Percentiles rank a stretch among this genome's conserved stretches.
Conservation (phyloP, 2,888 invertebrate species). For the Norana najaformis region DNA sequence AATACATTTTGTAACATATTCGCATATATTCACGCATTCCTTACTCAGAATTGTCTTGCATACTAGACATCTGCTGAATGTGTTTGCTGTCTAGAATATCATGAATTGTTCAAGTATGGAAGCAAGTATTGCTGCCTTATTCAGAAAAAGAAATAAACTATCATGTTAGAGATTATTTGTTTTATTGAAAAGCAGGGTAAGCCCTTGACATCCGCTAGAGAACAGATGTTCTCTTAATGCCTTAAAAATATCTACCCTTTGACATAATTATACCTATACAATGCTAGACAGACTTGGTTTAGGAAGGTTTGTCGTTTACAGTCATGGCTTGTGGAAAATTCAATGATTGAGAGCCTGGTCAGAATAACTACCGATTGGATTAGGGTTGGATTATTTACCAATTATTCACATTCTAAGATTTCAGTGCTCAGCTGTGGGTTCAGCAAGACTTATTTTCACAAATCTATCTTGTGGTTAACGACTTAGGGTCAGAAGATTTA, state of each 20-base stretch:
- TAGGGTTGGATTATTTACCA: slow-evolving; percentile 4
- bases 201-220: neutral
- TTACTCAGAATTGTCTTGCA: neutral
- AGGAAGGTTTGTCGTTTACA: neutral
- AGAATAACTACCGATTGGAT: neutral
- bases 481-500: neutral
- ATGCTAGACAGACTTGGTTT: no score
- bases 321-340: neutral
- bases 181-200: neutral
- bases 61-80: neutral
- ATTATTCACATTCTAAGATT: neutral
- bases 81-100: neutral
- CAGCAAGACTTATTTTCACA: neutral
- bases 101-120: neutral
- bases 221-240: neutral
- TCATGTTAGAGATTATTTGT: neutral
- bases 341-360: neutral
- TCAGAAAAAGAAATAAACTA: neutral
- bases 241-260: neutral
- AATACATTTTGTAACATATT: neutral
- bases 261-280: no score
- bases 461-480: neutral
- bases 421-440: neutral
- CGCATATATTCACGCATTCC: no score
- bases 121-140: neutral